Evolutionary conservation across 1,140 invertebrate species (phyloP), one percentile per base, ranked within the genome.

Genomic region (Calephelis nemesis): DNA sequence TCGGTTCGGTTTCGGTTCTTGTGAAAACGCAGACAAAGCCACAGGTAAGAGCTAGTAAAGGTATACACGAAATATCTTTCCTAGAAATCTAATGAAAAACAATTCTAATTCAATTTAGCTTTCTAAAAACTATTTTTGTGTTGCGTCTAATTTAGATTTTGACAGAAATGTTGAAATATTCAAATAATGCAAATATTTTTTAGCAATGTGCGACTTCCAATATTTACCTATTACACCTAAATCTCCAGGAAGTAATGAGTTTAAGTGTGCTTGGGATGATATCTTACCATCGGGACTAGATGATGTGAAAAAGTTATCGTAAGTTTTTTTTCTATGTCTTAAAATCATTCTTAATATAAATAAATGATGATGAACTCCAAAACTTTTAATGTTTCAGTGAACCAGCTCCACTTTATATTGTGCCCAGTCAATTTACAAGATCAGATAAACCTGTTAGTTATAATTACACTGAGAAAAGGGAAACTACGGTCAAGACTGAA

Each of bases 151-250:
- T 30, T 30, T 30, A 30, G 30, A 4, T 30, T 4, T 30, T 30
- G 1, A 30, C 30, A 30, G 30, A 30, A 30, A 30, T 30, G 30
- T 30, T 30, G 30, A 30, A 30, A 30, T 30, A 30, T 30, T 30
- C 30, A 60, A 50, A 19, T 62, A 3, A 64, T 50, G 30, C 54
- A n/a, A 49, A 47, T 73, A 74, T 75, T 67, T 84, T 94, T 74
- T 76, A 97, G 97, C 93, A 79, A 89, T 98, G 69, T 96, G 95
- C 88, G 98, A 99, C 90, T 98, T 97, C 88, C 98, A 98, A 92
- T 98, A 96, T 88, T 85, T 98, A 54, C 97, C 98, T 30, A 93
- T 97, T 82, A 90, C 54, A 81, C 87, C 66, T 83, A 83, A 67
- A 77, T 87, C 45, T 73, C 77, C 68, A 69, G 87, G 77, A 42